Conservation (phyloP, 2,888 invertebrate species). For the Scaptomyza flava region DNA sequence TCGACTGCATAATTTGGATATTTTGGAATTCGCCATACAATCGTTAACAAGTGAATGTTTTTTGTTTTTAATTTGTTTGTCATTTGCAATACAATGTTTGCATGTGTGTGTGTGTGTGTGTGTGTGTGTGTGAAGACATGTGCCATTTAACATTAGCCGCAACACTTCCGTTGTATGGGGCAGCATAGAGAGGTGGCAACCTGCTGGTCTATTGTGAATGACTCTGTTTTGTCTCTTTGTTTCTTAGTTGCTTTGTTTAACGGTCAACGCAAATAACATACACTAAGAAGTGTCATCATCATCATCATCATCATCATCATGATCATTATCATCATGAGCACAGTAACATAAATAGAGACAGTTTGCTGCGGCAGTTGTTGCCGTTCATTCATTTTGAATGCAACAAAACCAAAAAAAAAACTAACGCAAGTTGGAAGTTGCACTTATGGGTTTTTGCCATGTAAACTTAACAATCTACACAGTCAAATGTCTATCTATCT, state of each 20-base stretch:
- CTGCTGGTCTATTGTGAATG: slow-evolving; percentile 37
- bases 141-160: slow-evolving; percentile 43
- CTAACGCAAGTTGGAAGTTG: slow-evolving; percentile 23
- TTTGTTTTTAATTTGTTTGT: slow-evolving; percentile 7
- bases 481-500: background rate
- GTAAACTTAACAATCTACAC: background rate
- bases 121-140: too few species aligned
- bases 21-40: background rate
- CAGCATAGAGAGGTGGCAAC: slow-evolving; percentile 38
- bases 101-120: slow-evolving; percentile 15
- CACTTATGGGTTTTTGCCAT: slow-evolving; percentile 17
- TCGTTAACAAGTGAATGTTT: slow-evolving; percentile 15
- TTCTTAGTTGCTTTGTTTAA: slow-evolving; percentile 40
- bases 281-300: slow-evolving; percentile 53
- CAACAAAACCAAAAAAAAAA: slow-evolving; percentile 3
- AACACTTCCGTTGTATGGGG: slow-evolving; percentile 52
- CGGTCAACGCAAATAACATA: slow-evolving; percentile 51
- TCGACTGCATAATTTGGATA: background rate
- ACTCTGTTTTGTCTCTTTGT: background rate
- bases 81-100: slow-evolving; percentile 13
- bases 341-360: slow-evolving; percentile 63
- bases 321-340: slow-evolving; percentile 22
- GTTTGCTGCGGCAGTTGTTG: slow-evolving; percentile 38
- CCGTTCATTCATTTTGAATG: slow-evolving; percentile 1
- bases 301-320: slow-evolving; percentile 1